Conservation (phyloP, 2,113 vertebrate genomes). For the Leucoraja erinaceus region DNA sequence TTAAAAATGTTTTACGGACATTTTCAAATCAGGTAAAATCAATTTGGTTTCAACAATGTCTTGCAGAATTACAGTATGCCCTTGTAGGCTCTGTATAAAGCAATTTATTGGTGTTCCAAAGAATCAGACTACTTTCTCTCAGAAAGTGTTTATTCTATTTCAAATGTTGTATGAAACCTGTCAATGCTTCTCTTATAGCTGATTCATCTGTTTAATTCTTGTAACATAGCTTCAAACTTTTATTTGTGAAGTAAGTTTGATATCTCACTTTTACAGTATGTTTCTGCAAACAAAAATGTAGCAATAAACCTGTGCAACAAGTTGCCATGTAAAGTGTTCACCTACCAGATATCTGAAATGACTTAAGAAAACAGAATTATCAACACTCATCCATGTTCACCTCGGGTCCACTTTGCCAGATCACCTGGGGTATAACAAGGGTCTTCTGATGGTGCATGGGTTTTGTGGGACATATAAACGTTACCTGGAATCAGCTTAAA, state of each 20-base stretch:
- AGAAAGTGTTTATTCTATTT: not conserved
- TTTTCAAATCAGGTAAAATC: not conserved
- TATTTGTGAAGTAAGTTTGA: not conserved
- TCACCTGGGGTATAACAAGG: not conserved
- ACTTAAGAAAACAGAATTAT: not conserved
- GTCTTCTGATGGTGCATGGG: not conserved
- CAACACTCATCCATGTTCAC: not conserved
- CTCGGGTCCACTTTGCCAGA: not conserved
- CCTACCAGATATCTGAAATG: not conserved
- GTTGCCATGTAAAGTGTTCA: not conserved
- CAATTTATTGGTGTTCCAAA: not conserved
- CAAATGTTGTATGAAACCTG: not conserved
- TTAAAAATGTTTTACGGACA: not conserved
- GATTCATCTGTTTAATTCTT: not conserved
- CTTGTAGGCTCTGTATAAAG: not conserved
- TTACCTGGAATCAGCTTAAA: not conserved
- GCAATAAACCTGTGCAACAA: not conserved
- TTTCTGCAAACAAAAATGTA: not conserved
- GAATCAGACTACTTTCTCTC: not conserved
- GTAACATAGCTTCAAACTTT: not conserved
- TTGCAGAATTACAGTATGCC: not conserved
- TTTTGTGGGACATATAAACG: not conserved
- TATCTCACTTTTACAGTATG: not conserved
- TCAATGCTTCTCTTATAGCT: not conserved
- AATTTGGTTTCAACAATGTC: not conserved